These are phyloP conservation scores for Falco biarmicus DNA, from an alignment of 2,797 vertebrate species.

Conservation along the genomic window DNA sequence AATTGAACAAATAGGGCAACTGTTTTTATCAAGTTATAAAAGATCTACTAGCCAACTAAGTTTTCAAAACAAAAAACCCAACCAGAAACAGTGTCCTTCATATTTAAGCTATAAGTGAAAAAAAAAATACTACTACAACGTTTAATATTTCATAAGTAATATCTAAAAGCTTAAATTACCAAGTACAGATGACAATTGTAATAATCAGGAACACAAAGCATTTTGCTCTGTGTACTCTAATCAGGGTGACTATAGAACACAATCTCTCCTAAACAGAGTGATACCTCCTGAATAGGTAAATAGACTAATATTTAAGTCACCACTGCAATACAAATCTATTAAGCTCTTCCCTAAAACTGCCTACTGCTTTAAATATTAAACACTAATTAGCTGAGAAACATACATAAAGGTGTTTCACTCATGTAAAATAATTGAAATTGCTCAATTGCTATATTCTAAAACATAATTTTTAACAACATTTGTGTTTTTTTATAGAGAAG, in stretches of 20 bases:
- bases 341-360: neutral
- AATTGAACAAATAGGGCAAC: neutral
- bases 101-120: neutral
- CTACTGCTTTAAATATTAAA: neutral
- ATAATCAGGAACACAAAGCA: neutral
- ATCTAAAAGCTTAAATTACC: constrained; percentile 1
- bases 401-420: neutral
- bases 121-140: neutral
- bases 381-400: neutral
- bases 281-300: neutral
- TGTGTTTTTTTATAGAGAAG: neutral
- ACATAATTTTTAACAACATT: neutral
- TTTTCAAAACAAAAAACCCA: neutral
- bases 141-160: neutral
- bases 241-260: neutral
- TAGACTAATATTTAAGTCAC: neutral
- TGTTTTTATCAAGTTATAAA: neutral
- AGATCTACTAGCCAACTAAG: neutral
- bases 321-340: neutral
- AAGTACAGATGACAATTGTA: neutral
- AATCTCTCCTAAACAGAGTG: neutral
- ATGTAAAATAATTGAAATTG: neutral
- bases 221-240: neutral
- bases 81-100: neutral
- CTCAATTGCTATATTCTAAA: neutral